These are phyloP conservation scores for Drosophila meridiana DNA, from an alignment of 2,888 invertebrate species.

Conservation along the genomic window DNA sequence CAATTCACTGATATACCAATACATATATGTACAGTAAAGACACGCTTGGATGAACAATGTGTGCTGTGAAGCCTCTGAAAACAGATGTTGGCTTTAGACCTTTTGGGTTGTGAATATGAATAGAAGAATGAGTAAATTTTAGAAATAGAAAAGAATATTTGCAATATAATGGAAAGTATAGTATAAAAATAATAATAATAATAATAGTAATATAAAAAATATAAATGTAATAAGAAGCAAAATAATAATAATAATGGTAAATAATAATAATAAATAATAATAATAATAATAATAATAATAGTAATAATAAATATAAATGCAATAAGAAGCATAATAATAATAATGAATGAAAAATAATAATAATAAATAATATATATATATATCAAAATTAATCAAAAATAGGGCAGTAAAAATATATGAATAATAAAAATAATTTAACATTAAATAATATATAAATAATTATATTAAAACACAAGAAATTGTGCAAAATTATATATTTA, in stretches of 20 bases:
- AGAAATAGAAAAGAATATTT: neutral
- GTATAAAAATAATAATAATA: neutral
- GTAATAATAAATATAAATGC: neutral
- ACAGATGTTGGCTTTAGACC: neutral
- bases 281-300: neutral
- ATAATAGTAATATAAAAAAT: neutral
- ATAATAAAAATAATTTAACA: no score
- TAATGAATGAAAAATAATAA: neutral
- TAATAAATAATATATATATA: neutral
- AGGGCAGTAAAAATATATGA: no score
- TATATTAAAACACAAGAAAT: no score
- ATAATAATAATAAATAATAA: neutral
- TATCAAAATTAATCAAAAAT: no score
- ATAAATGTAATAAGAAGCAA: neutral
- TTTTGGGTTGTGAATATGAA: neutral
- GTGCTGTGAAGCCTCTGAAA: neutral
- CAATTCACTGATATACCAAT: conserved; percentile 49
- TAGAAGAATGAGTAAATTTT: neutral
- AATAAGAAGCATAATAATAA: neutral
- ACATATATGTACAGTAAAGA: conserved; percentile 9
- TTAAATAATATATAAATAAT: no score
- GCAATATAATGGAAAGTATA: neutral
- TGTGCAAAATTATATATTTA: no score
- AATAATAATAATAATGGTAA: neutral
- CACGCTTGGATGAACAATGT: neutral